These are phyloP conservation scores for Trichonephila inaurata DNA, from an alignment of 1,140 invertebrate genomes.

Conservation along the genomic window DNA sequence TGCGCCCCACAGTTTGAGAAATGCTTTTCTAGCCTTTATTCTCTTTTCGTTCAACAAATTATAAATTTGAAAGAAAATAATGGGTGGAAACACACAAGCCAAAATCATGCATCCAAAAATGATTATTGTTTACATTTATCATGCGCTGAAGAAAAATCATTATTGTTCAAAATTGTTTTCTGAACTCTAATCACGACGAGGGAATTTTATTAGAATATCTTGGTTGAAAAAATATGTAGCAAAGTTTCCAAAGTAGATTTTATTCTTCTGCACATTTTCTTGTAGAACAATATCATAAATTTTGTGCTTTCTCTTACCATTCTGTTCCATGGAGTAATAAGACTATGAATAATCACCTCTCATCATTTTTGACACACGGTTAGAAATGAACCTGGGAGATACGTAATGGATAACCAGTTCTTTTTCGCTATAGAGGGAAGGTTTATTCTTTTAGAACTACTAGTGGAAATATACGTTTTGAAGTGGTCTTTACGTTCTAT, in stretches of 20 bases:
- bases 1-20: too few species aligned
- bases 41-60: too few species aligned
- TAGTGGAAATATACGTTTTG: background rate
- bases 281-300: slow-evolving; percentile 27
- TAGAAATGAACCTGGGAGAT: background rate
- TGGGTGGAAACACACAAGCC: too few species aligned
- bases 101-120: too few species aligned
- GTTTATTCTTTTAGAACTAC: background rate
- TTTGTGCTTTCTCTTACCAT: background rate
- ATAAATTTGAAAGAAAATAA: too few species aligned
- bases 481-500: background rate
- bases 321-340: background rate
- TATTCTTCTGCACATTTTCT: background rate
- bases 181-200: background rate
- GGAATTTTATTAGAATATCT: background rate
- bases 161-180: too few species aligned
- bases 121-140: too few species aligned
- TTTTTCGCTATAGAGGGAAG: background rate
- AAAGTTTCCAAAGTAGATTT: background rate
- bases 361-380: background rate
- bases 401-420: background rate
- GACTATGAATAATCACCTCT: background rate
- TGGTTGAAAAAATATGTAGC: background rate
- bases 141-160: too few species aligned
- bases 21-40: too few species aligned